Conservation (phyloP, 2,113 vertebrate species). For the Etheostoma cragini region DNA sequence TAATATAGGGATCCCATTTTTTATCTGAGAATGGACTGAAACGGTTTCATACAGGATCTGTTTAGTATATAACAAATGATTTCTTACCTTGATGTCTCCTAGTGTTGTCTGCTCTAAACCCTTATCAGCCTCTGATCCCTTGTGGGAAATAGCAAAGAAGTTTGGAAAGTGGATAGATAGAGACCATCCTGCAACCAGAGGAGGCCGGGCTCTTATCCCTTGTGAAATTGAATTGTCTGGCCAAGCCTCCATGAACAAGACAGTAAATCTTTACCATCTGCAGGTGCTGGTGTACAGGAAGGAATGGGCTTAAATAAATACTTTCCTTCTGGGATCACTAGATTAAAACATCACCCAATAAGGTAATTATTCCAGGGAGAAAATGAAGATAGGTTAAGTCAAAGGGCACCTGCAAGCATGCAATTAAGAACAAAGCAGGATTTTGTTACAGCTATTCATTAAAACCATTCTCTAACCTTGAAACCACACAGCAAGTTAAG, state of each 20-base stretch:
- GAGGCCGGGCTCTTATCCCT: constrained; percentile 1
- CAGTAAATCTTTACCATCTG: constrained; percentile 31
- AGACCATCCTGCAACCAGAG: not conserved
- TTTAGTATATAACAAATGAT: not conserved
- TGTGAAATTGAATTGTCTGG: constrained; percentile 36
- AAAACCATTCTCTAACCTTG: not conserved
- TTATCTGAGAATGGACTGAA: not conserved
- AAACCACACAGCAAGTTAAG: not conserved
- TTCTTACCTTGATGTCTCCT: not conserved
- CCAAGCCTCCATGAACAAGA: constrained; percentile 3
- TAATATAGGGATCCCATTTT: not conserved
- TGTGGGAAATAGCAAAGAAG: not conserved
- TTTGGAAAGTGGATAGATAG: constrained; percentile 12
- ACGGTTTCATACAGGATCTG: not conserved
- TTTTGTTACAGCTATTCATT: constrained; percentile 9
- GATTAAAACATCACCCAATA: constrained; percentile 31
- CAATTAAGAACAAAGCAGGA: not conserved
- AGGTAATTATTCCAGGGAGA: constrained; percentile 6
- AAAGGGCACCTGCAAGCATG: not conserved
- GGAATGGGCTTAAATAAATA: not conserved
- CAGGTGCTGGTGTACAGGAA: not conserved
- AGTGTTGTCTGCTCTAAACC: not conserved
- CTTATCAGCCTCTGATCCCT: constrained; percentile 16
- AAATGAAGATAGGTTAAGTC: not conserved
- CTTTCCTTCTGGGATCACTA: not conserved